Conservation (phyloP, 2,113 vertebrate genomes). For the Baryphthengus martii region DNA sequence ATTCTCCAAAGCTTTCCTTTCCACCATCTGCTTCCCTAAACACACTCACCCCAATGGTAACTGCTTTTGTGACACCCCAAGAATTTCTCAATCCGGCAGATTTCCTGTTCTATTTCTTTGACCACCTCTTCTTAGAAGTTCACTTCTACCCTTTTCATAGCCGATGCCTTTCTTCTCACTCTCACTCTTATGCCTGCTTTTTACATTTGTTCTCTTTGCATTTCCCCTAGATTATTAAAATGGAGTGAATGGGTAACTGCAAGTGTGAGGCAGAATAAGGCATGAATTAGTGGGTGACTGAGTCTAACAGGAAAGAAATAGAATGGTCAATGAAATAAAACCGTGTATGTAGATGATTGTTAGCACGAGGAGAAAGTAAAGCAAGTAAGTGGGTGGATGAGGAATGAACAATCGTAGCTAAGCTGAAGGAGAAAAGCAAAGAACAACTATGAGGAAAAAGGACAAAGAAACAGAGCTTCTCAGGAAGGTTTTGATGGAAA, state of each 20-base stretch:
- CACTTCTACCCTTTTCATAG: not conserved
- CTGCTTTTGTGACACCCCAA: not conserved
- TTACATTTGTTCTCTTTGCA: not conserved
- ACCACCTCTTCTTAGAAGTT: not conserved
- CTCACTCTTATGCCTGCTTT: not conserved
- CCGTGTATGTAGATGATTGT: not conserved
- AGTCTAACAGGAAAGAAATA: not conserved
- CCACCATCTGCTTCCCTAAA: not conserved
- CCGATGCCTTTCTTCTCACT: not conserved
- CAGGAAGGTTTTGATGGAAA: not conserved
- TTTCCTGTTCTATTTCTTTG: not conserved
- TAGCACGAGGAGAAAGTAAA: not conserved
- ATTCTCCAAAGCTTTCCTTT: not conserved
- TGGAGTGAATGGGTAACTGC: not conserved
- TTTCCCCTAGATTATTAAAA: not conserved
- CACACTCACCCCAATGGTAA: not conserved
- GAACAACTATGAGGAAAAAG: not conserved
- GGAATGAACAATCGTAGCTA: not conserved
- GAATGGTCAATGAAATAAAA: slow-evolving; percentile 7
- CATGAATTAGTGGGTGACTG: not conserved
- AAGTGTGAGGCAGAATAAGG: not conserved
- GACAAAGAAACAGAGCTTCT: not conserved
- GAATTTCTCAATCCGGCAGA: not conserved
- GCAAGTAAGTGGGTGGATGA: not conserved
- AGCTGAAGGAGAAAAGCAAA: not conserved